These are phyloP conservation scores for Smutsia gigantea DNA, from an alignment of 2,797 vertebrate species.

Conservation along the genomic window DNA sequence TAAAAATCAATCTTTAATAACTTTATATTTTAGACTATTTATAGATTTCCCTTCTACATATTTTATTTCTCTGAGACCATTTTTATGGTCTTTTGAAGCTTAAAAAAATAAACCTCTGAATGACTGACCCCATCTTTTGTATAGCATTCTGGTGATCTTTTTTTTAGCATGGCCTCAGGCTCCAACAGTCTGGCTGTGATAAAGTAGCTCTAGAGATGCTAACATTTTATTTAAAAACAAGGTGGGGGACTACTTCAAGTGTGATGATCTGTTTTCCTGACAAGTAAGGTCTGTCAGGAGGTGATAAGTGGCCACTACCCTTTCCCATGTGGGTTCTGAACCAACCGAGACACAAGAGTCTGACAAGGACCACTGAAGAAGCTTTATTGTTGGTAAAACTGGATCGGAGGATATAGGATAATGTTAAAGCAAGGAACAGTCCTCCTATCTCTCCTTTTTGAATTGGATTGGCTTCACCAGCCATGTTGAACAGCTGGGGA, in stretches of 20 bases:
- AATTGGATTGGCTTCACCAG: not conserved
- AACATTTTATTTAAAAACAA: not conserved
- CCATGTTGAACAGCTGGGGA: not conserved
- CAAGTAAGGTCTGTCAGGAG: not conserved
- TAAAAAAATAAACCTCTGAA: not conserved
- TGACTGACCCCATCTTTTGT: not conserved
- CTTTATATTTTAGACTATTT: constrained; percentile 38
- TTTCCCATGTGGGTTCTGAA: not conserved
- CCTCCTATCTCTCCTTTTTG: not conserved
- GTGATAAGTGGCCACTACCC: not conserved
- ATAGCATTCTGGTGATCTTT: not conserved
- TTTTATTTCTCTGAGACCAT: constrained; percentile 24
- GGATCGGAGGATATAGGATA: not conserved
- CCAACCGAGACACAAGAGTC: not conserved
- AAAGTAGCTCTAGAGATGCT: not conserved
- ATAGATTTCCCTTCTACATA: constrained; percentile 53
- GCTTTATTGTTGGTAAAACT: not conserved
- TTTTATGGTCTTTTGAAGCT: constrained; percentile 7
- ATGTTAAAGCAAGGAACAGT: not conserved
- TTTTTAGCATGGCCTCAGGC: not conserved
- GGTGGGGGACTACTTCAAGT: not conserved
- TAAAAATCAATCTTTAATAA: constrained; percentile 62
- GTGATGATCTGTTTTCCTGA: not conserved
- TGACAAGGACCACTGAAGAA: not conserved
- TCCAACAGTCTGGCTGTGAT: not conserved